These are phyloP conservation scores for Carlito syrichta DNA, from an alignment of 2,113 vertebrate species.

Conservation along the genomic window DNA sequence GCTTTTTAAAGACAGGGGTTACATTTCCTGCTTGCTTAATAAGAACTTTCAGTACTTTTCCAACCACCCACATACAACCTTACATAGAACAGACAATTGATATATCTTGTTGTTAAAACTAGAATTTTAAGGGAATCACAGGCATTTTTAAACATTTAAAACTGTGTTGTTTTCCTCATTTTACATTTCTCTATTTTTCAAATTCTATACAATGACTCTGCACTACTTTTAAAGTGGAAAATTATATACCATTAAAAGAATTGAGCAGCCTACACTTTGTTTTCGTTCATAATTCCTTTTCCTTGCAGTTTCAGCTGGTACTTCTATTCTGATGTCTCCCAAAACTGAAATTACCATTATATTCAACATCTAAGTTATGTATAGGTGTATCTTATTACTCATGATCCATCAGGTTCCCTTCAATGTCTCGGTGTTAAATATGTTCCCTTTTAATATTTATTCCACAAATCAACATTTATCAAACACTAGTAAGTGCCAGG, in stretches of 20 bases:
- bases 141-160: constrained; percentile 30
- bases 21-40: constrained; percentile 9
- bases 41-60: not conserved
- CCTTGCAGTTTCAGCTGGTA: not conserved
- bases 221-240: constrained; percentile 38
- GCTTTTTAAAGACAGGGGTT: not conserved
- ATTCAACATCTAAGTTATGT: not conserved
- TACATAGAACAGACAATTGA: constrained; percentile 22
- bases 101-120: not conserved
- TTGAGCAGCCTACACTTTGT: not conserved
- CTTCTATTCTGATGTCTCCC: not conserved
- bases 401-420: not conserved
- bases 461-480: not conserved
- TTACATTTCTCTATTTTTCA: not conserved
- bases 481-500: not conserved
- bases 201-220: not conserved
- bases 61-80: not conserved
- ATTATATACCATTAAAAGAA: constrained; percentile 23
- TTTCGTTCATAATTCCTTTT: not conserved
- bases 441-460: not conserved
- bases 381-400: not conserved
- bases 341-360: not conserved
- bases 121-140: constrained; percentile 1
- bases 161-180: not conserved
- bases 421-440: not conserved